Base-by-base conservation (phyloP, 2,888 invertebrate species). In the Labia minor region DNA sequence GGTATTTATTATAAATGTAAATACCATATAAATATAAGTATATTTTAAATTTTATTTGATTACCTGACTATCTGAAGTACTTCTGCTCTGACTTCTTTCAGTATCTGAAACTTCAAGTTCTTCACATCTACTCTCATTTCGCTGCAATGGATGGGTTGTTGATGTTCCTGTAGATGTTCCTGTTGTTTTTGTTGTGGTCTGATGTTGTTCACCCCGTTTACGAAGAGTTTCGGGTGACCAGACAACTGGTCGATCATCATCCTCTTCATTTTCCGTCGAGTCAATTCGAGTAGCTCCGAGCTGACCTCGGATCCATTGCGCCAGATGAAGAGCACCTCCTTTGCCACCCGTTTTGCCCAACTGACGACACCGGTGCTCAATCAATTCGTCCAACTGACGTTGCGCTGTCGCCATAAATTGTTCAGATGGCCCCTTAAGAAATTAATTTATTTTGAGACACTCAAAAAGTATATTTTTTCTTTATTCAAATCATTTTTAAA, bases 41-140 rank as follows among this genome's bases (percentile, higher is more conserved):
- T n/a, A n/a, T n/a, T n/a, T n/a, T n/a, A n/a, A n/a, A n/a, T n/a
- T n/a, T n/a, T n/a, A n/a, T n/a, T n/a, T n/a, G n/a, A n/a, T n/a
- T n/a, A 89, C 89, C 82, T 89, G 89, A 77, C 89, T 89, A 73
- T 87, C 89, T 65, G 88, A 87, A 2, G 88, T 87, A 76, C 88
- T 88, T 74, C 85, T 85, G 69, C 88, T 88, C 69, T 87, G 87
- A 76, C 85, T 86, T 72, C 82, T 81, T 67, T 87, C 86, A 68
- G 68, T 77, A 61, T 72, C 72, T 1, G 72, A 72, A n/a, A 71
- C 62, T 49, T 71, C 71, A 1, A 71, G 19, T 26, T 72, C 72
- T 67, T 71, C 71, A 63, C 69, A 69, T 18, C 70, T 68, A 65
- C 78, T 80, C 66, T 78, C 77, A 2, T 65, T 65, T 74, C 67